These are phyloP conservation scores for Manis pentadactyla DNA, from an alignment of 2,797 vertebrate species.

Conservation along the genomic window DNA sequence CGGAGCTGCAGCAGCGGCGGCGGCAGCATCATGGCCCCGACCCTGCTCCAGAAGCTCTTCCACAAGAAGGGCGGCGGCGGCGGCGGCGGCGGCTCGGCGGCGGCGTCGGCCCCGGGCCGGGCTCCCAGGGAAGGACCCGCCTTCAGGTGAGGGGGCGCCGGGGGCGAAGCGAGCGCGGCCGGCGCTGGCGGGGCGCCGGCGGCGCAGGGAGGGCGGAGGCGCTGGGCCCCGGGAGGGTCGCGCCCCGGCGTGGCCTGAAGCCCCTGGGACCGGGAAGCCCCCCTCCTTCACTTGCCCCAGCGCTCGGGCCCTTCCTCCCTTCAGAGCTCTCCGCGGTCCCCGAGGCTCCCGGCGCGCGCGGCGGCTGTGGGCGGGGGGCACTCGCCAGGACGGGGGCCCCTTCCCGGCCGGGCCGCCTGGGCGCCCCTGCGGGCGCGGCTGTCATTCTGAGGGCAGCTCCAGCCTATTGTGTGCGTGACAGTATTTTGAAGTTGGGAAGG, in stretches of 20 bases:
- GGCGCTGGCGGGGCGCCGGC: background rate
- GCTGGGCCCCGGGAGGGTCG: background rate
- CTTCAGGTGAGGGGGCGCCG: slow-evolving; percentile 84
- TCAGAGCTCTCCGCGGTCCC: background rate
- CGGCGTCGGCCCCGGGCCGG: slow-evolving; percentile 63
- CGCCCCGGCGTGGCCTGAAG: background rate
- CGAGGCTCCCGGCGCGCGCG: background rate
- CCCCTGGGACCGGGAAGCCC: background rate
- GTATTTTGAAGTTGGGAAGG: slow-evolving; percentile 67
- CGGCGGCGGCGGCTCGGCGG: slow-evolving; percentile 37
- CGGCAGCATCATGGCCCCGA: slow-evolving; percentile 85
- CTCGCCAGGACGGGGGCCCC: background rate
- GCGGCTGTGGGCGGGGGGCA: background rate
- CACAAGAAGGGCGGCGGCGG: slow-evolving; percentile 86
- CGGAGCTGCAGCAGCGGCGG: slow-evolving; percentile 71
- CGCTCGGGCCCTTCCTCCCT: background rate
- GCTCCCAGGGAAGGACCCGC: slow-evolving; percentile 81
- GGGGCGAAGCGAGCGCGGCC: background rate
- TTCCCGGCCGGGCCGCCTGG: background rate
- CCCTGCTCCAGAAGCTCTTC: slow-evolving; percentile 91
- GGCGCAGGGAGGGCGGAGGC: background rate
- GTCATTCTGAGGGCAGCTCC: slow-evolving; percentile 48
- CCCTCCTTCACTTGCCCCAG: background rate
- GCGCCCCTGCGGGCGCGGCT: slow-evolving; percentile 22
- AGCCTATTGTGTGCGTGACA: slow-evolving; percentile 61